These are phyloP conservation scores for Stigmatopora argus DNA, from an alignment of 2,113 vertebrate genomes.

Conservation along the genomic window DNA sequence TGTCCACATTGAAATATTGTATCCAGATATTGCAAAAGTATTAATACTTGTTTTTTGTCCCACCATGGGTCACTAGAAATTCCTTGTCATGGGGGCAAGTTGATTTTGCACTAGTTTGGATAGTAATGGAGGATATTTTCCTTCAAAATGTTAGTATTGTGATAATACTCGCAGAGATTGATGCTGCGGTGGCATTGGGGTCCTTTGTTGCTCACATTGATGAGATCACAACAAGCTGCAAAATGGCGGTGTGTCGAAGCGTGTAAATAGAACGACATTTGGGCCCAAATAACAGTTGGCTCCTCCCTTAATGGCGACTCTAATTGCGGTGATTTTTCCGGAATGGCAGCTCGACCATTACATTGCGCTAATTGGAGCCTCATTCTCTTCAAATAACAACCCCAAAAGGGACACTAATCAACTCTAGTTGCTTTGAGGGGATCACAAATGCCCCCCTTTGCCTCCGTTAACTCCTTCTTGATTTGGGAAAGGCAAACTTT, in stretches of 20 bases:
- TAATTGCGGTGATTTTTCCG: conserved; percentile 49
- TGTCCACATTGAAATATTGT: no score
- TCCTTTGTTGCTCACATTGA: background rate
- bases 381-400: conserved; percentile 10
- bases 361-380: conserved; percentile 19
- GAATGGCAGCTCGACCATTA: conserved; percentile 23
- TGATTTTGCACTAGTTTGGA: no score
- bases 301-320: conserved; percentile 22
- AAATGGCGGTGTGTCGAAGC: background rate
- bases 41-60: no score
- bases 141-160: no score
- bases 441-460: background rate
- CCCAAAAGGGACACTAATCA: background rate
- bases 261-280: background rate
- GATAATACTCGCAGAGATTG: background rate
- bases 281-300: conserved; percentile 7
- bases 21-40: no score
- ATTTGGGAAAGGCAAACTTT: no score
- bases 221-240: background rate
- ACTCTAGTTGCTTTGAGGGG: background rate
- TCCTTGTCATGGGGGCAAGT: no score
- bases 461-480: no score
- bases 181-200: background rate
- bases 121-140: no score
- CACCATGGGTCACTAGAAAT: no score